Conservation (phyloP, 1,140 invertebrate species). For the Papilio helenus region DNA sequence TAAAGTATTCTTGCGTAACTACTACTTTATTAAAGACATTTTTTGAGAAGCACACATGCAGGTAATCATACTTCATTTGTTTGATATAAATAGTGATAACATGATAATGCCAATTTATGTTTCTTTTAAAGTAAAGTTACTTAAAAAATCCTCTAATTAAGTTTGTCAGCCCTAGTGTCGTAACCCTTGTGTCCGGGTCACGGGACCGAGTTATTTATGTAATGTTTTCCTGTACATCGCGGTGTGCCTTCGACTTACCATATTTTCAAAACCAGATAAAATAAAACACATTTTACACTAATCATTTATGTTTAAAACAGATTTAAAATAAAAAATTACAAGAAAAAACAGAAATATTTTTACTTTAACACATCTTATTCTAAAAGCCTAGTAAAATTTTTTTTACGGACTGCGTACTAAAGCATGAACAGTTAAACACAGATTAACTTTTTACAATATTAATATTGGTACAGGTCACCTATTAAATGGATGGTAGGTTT, state of each 20-base stretch:
- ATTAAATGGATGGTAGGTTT: not conserved
- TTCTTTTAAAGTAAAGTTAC: no score
- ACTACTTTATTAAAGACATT: no score
- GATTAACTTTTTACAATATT: not conserved
- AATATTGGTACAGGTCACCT: not conserved
- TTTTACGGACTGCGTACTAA: not conserved
- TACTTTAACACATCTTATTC: no score
- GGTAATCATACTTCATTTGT: no score
- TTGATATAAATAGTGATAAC: no score
- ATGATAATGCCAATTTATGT: no score
- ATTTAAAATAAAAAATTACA: no score
- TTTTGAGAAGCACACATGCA: no score
- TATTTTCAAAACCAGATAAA: constrained; percentile 34
- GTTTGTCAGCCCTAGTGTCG: constrained; percentile 22
- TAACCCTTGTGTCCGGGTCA: constrained; percentile 37
- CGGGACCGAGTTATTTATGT: constrained; percentile 41
- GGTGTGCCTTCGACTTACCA: constrained; percentile 39
- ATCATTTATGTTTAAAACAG: not conserved
- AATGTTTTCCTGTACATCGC: constrained; percentile 43
- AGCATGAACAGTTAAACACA: not conserved
- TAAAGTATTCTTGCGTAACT: no score
- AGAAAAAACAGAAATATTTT: no score
- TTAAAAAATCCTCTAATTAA: not conserved
- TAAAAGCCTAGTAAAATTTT: no score
- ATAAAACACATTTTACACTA: constrained; percentile 26